These are phyloP conservation scores for Stomatorhinus ivindoensis DNA, from an alignment of 2,113 vertebrate genomes.

Conservation along the genomic window DNA sequence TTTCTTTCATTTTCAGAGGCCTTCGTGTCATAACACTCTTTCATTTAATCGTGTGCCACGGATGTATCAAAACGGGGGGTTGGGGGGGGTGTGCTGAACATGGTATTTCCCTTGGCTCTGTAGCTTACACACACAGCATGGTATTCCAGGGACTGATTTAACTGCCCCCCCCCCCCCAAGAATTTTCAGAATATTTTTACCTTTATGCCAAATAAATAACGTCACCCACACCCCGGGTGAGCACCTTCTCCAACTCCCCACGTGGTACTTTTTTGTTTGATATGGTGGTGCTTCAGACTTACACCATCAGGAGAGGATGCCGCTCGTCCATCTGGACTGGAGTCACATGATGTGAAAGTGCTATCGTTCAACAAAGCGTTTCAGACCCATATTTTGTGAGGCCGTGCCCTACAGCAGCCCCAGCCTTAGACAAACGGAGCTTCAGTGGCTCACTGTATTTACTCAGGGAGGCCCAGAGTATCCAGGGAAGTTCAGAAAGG, in stretches of 20 bases:
- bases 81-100: no score
- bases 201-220: background rate
- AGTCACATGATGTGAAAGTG: background rate
- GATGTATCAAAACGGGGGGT: background rate
- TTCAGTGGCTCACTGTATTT: constrained; percentile 29
- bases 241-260: background rate
- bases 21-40: background rate
- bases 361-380: no score
- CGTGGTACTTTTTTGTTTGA: background rate
- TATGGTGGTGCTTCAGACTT: background rate
- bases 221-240: background rate
- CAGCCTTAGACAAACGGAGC: constrained; percentile 33
- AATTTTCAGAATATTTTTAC: background rate
- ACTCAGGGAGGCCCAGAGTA: constrained; percentile 22
- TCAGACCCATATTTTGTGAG: background rate
- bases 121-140: background rate
- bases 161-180: background rate
- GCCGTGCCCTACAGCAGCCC: constrained; percentile 19
- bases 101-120: background rate
- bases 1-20: background rate
- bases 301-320: background rate
- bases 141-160: background rate
- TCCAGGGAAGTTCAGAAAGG: constrained; percentile 10
- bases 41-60: background rate
- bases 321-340: background rate